Base-by-base conservation (phyloP, 2,113 vertebrate species). In the Crotalus viridis region DNA sequence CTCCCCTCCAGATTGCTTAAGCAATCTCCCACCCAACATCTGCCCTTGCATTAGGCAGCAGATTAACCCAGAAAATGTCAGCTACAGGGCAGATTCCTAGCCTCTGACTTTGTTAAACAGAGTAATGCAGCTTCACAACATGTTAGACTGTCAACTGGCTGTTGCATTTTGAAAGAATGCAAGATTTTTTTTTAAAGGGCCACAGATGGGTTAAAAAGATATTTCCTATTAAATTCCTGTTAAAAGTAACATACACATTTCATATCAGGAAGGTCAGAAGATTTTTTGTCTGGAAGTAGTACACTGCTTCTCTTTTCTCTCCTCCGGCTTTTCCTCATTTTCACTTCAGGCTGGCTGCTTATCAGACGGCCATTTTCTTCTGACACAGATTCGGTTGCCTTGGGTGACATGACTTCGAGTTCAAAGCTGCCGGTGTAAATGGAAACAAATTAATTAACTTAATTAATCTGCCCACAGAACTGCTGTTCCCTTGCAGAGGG, bases 231-330 rank as follows among this genome's bases (percentile, higher is more conserved):
- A 51, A 51, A 51, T 51, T 9, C 51, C 2, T 87, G 24, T 61
- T 46, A 87, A 87, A 39, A 61, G 64, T 86, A 90, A 97, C 97
- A 4, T 95, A 98, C 98, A 93, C 97, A 94, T 97, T 98, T 98
- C 93, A 96, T 93, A 17, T 98, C 97, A 1, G 97, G 95, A 94
- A 96, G 91, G 28, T 98, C 98, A 0, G 96, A 95, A 0, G 94
- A 59, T 0, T 99, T 99, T 97, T 99, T 99, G 0, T 98, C 97
- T 46, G 98, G 98, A 92, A 99, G 99, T 94, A 99, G 98, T 97
- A 99, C 99, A 4, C 99, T 99, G 97, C 98, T 98, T 95, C 99
- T 98, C 97, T 99, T 99, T 95, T 97, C 98, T 96, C 98, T 98
- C 97, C 98, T 99, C 96, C 98, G 99, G 94, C 98, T 98, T 94